Conservation (phyloP, 2,888 invertebrate genomes). For the Papilio demoleus region DNA sequence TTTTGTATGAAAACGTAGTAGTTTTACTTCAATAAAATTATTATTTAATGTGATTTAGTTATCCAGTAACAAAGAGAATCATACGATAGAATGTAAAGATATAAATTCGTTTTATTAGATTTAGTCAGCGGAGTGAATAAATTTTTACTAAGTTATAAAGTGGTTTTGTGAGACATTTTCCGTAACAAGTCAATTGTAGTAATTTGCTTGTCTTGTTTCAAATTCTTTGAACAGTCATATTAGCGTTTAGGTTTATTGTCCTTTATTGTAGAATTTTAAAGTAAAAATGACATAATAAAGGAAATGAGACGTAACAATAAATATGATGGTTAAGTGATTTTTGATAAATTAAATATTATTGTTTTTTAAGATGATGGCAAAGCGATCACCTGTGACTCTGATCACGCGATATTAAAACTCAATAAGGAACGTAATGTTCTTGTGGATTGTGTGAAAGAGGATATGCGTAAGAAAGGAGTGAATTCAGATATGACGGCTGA, state of each 20-base stretch:
- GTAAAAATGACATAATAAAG: not conserved
- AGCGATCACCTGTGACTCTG: no score
- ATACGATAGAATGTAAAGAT: not conserved
- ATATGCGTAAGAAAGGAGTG: no score
- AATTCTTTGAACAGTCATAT: slow-evolving; percentile 6
- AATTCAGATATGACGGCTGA: no score
- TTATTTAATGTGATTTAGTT: not conserved
- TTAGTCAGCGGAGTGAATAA: slow-evolving; percentile 12
- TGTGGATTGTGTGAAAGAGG: no score
- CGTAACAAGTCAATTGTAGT: slow-evolving; percentile 6
- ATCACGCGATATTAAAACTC: no score
- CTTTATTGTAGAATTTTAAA: not conserved
- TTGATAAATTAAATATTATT: no score
- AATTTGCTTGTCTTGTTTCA: slow-evolving; percentile 16
- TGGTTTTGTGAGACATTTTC: slow-evolving; percentile 3
- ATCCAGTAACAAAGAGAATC: not conserved
- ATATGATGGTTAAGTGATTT: not conserved
- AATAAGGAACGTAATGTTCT: no score
- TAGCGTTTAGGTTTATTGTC: not conserved
- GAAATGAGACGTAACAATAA: not conserved
- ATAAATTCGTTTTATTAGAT: slow-evolving; percentile 9
- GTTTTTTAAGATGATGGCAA: no score
- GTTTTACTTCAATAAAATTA: not conserved
- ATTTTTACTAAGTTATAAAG: slow-evolving; percentile 10
- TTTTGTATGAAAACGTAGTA: not conserved